phyloP scores from a whole-genome alignment of 2,888 invertebrate genomes.

The Sphaerophoria rueppellii region DNA sequence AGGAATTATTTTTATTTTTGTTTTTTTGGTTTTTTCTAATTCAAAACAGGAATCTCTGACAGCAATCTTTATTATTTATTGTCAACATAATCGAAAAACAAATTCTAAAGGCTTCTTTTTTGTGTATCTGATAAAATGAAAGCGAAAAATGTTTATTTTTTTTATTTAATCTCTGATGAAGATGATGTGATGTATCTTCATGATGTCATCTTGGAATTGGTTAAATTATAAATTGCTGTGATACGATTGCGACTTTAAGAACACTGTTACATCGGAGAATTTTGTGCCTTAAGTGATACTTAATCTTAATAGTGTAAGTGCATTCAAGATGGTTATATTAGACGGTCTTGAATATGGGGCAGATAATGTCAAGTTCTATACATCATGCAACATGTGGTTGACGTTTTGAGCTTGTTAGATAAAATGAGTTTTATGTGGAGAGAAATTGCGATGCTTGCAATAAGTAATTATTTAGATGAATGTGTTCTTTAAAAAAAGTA shows the following conservation, averaged over 20 bases:
- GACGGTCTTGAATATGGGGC: constrained; percentile 2
- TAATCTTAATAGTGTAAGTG: constrained; percentile 50
- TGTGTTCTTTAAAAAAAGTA: background rate
- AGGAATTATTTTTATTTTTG: constrained; percentile 24
- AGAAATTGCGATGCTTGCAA: background rate
- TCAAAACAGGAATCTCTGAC: constrained; percentile 30
- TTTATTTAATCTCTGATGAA: constrained; percentile 11
- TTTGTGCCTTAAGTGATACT: constrained; percentile 43
- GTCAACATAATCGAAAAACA: constrained; percentile 9
- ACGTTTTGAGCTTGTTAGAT: constrained; percentile 5
- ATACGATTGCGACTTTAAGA: background rate
- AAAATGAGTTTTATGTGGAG: background rate
- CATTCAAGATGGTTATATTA: constrained; percentile 14
- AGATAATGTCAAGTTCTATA: constrained; percentile 5
- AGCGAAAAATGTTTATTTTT: constrained; percentile 21
- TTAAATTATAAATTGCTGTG: constrained; percentile 9
- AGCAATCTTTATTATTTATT: constrained; percentile 36
- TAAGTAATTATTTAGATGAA: background rate
- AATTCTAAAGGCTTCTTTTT: background rate
- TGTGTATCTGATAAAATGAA: background rate
- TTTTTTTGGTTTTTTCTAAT: constrained; percentile 7
- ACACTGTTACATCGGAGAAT: constrained; percentile 27
- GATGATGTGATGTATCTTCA: constrained; percentile 41
- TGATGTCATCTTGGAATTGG: constrained; percentile 23
- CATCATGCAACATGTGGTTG: constrained; percentile 17